Conservation (phyloP, 2,113 vertebrate genomes). For the Aphyosemion australe region DNA sequence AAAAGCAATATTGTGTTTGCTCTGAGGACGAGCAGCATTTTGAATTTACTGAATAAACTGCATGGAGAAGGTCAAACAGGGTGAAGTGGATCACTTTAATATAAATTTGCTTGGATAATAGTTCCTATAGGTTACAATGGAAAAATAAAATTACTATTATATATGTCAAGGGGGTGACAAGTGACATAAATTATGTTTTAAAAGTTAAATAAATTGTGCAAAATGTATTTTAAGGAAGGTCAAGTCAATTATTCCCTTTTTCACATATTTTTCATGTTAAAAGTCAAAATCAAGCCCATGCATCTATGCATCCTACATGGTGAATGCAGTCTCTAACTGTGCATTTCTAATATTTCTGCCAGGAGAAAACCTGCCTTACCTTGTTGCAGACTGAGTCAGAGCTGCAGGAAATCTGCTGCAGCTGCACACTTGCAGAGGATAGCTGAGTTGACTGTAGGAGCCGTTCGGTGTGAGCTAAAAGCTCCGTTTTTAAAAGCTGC, state of each 20-base stretch:
- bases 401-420: constrained; percentile 15
- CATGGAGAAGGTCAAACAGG: not conserved
- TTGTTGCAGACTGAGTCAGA: constrained; percentile 6
- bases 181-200: not conserved
- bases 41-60: not conserved
- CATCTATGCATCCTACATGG: not conserved
- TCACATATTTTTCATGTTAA: not conserved
- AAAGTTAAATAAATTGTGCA: not conserved
- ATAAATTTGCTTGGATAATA: not conserved
- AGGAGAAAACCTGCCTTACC: constrained; percentile 28
- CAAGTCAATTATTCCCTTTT: too few relatives aligned
- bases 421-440: constrained; percentile 9
- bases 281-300: not conserved
- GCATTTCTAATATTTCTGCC: too few relatives aligned
- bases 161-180: too few relatives aligned
- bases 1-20: too few relatives aligned
- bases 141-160: rapidly evolving
- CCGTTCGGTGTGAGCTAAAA: not conserved
- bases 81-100: not conserved
- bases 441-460: constrained; percentile 2
- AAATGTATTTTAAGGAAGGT: too few relatives aligned
- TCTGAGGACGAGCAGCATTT: too few relatives aligned
- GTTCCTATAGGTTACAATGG: not conserved
- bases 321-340: too few relatives aligned
- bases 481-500: too few relatives aligned